Base-by-base conservation (phyloP, 2,888 invertebrate genomes). In the Drosophila demipolita region DNA sequence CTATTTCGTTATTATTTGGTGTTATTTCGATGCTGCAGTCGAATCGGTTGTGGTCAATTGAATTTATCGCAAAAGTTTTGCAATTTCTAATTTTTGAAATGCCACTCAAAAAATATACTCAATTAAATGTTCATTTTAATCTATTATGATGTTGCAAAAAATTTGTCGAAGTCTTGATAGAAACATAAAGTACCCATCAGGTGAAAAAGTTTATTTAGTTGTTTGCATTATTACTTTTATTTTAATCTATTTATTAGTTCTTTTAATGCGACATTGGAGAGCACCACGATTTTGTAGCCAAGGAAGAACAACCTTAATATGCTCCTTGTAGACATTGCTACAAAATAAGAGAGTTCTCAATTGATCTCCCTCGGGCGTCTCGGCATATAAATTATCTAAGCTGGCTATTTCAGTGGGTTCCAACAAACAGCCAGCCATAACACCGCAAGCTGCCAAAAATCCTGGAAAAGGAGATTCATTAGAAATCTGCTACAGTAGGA, bases 241-340 rank as follows among this genome's bases (percentile, higher is more conserved):
- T 45, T 45, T 2, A 45, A 20, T 45, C 12, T 17, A 49, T 17
- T 29, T 23, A 3, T 49, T 15, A 23, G 3, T 57, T 33, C 38
- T 65, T 52, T 4, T 55, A 35, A 20, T 52, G 11, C 55, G 26
- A 20, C 45, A 33, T 50, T 82, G 61, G 3, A 81, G 45, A 20
- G 81, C 81, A 4, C 76, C 83, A 9, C 83, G 76, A 52, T 82
- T 82, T 6, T 72, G 76, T 12, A 82, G 68, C 80, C 80, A 82
- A 7, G 83, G 83, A 53, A 82, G n/a, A 0, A 82, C 49, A 12
- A 60, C 20, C 26, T 66, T 61, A 8, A 82, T 23, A 26, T 82
- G 83, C 45, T 74, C 50, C 65, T 33, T 36, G 59, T 76, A 20
- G 36, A 52, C 12, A 64, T 77, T 32, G 55, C 78, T 45, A 60